Conservation (phyloP, 2,113 vertebrate species). For the Elephantulus edwardii region DNA sequence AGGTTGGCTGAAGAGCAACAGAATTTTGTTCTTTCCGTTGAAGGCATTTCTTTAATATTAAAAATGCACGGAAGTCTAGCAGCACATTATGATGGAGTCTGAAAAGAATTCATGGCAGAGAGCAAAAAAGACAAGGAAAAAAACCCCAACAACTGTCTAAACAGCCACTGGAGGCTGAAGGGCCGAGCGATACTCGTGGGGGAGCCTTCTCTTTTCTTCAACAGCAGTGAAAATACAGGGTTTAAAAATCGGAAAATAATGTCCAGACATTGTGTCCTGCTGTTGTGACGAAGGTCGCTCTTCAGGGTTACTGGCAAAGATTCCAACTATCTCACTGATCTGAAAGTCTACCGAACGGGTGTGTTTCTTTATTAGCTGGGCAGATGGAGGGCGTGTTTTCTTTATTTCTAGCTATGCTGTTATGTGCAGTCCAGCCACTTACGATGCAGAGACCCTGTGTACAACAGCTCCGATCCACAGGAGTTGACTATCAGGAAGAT, state of each 20-base stretch:
- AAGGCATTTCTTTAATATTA: constrained; percentile 71
- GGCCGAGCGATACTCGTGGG: fast-evolving
- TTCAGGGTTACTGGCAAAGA: constrained; percentile 61
- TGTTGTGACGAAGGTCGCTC: constrained; percentile 46
- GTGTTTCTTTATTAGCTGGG: neutral
- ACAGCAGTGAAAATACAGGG: neutral
- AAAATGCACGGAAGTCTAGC: constrained; percentile 66
- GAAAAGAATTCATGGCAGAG: constrained; percentile 32
- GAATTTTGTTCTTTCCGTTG: constrained; percentile 38
- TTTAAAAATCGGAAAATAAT: constrained; percentile 1
- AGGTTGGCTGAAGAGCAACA: constrained; percentile 65
- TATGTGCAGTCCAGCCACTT: too few species aligned
- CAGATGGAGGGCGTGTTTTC: constrained; percentile 51
- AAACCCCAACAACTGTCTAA: neutral
- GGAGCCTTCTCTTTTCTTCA: neutral
- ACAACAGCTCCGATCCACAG: neutral
- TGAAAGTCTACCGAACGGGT: constrained; percentile 40
- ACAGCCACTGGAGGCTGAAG: neutral
- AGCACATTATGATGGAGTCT: neutral
- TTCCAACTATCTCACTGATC: constrained; percentile 32
- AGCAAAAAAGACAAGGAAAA: neutral
- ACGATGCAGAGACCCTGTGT: too few species aligned
- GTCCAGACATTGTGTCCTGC: constrained; percentile 43
- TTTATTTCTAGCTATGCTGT: constrained; percentile 45
- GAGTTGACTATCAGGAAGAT: constrained; percentile 37